These are phyloP conservation scores for Calephelis nemesis DNA, from an alignment of 1,140 invertebrate species.

Conservation along the genomic window DNA sequence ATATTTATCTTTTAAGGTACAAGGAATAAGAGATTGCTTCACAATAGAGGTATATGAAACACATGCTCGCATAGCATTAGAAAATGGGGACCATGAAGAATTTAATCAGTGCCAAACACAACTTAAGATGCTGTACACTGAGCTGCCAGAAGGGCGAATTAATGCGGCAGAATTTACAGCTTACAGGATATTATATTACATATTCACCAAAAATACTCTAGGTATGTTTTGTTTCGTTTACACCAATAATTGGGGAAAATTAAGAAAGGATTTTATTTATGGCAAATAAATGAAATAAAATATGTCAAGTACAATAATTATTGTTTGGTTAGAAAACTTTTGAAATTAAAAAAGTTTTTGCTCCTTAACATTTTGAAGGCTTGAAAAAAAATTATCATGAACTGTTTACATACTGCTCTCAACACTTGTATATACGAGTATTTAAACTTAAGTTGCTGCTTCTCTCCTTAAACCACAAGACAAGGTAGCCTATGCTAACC, in stretches of 20 bases:
- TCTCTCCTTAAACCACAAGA: too few relatives aligned
- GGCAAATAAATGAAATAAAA: too few relatives aligned
- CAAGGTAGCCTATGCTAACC: too few relatives aligned
- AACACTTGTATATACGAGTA: too few relatives aligned
- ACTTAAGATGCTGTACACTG: slow-evolving; percentile 93
- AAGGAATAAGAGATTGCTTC: slow-evolving; percentile 96
- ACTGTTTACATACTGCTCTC: too few relatives aligned
- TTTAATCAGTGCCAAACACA: slow-evolving; percentile 99
- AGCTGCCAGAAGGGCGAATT: slow-evolving; percentile 82
- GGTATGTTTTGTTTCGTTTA: slow-evolving; percentile 81
- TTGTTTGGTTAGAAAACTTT: too few relatives aligned
- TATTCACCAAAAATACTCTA: slow-evolving; percentile 97
- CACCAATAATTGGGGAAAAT: not conserved
- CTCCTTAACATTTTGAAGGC: too few relatives aligned
- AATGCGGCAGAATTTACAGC: slow-evolving; percentile 95
- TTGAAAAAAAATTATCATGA: too few relatives aligned
- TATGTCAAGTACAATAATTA: too few relatives aligned
- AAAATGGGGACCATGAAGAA: slow-evolving; percentile 98
- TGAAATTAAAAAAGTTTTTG: too few relatives aligned
- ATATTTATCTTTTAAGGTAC: slow-evolving; percentile 80
- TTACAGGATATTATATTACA: slow-evolving; percentile 97
- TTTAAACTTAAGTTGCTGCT: too few relatives aligned
- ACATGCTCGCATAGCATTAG: slow-evolving; percentile 97
- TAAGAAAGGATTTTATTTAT: too few relatives aligned
- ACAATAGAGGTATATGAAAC: slow-evolving; percentile 99